phyloP scores from a whole-genome alignment of 2,797 vertebrate species.

The Coendou prehensilis region DNA sequence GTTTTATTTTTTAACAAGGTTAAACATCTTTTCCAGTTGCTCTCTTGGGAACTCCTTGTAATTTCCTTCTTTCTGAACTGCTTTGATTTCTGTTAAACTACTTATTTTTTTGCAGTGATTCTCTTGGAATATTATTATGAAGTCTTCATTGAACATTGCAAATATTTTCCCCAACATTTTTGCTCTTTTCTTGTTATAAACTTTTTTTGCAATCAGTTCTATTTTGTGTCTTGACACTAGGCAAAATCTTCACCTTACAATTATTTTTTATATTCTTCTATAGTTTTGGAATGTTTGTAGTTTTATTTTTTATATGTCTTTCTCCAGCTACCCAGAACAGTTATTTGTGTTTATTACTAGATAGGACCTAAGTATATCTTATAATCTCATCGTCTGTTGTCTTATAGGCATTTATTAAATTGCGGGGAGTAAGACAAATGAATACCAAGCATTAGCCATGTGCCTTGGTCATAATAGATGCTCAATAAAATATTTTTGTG shows the following conservation, averaged over 20 bases:
- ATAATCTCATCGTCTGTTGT: background rate
- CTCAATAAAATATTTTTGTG: background rate
- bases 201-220: background rate
- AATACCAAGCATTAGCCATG: background rate
- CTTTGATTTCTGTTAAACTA: slow-evolving; percentile 21
- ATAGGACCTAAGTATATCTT: background rate
- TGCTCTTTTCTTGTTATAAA: background rate
- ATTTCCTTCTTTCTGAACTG: background rate
- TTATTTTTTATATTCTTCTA: background rate
- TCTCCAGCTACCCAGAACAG: background rate
- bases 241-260: background rate
- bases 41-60: background rate
- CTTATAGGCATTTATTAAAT: background rate
- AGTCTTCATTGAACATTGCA: background rate
- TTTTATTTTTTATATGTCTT: slow-evolving; percentile 33
- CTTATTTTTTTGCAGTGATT: background rate
- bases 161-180: background rate
- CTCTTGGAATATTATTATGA: background rate
- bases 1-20: slow-evolving; percentile 16
- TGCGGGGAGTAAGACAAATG: background rate
- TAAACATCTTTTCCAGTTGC: background rate
- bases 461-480: background rate
- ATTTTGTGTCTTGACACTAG: slow-evolving; percentile 19
- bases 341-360: background rate
- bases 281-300: background rate